Conservation (phyloP, 2,113 vertebrate genomes). For the Mungos mungo region DNA sequence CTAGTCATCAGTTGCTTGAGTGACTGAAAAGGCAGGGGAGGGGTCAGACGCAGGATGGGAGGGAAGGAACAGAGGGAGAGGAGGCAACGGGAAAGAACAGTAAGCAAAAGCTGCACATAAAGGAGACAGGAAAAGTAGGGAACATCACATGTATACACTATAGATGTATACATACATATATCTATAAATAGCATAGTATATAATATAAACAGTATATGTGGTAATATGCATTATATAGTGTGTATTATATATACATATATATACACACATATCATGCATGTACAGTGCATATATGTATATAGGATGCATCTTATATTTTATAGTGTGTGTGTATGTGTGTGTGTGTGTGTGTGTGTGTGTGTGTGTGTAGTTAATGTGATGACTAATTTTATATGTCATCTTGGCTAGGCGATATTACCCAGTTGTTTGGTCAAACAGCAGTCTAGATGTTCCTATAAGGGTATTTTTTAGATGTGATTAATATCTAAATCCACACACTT, state of each 20-base stretch:
- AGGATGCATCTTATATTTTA: not conserved
- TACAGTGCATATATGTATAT: not conserved
- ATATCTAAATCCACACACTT: not conserved
- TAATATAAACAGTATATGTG: too few relatives aligned
- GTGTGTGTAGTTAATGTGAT: not conserved
- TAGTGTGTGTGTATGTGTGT: too few relatives aligned
- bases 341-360: too few relatives aligned
- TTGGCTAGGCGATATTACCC: not conserved
- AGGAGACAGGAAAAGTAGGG: not conserved
- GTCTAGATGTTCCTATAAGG: not conserved
- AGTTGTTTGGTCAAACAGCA: not conserved
- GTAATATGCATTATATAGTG: too few relatives aligned
- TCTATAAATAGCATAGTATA: too few relatives aligned
- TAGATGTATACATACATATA: fast-evolving
- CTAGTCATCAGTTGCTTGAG: not conserved
- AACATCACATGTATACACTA: not conserved
- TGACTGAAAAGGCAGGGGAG: not conserved
- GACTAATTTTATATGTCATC: not conserved
- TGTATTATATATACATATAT: too few relatives aligned
- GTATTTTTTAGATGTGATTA: not conserved
- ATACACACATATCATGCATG: not conserved
- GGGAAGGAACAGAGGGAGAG: not conserved
- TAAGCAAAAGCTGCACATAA: not conserved
- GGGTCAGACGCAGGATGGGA: not conserved
- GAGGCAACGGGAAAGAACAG: not conserved